These are phyloP conservation scores for Crocallis elinguaria DNA, from an alignment of 2,888 invertebrate species.

Conservation along the genomic window DNA sequence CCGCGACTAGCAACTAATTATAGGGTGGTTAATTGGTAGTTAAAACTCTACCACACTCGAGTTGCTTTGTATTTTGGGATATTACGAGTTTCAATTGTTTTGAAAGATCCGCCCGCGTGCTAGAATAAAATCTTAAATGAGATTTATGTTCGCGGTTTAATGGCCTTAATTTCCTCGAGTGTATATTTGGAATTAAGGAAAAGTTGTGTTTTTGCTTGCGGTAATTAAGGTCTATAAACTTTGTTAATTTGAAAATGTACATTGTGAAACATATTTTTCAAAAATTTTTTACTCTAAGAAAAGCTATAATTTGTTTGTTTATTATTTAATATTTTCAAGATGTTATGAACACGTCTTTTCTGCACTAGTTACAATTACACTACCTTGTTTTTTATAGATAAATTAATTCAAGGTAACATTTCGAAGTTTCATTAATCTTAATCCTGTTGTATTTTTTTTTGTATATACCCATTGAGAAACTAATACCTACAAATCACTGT, in stretches of 20 bases:
- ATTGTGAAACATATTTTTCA: no score
- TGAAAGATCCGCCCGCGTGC: conserved; percentile 44
- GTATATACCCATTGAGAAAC: no score
- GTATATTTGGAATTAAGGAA: conserved; percentile 28
- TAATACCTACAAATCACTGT: no score
- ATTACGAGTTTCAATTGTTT: conserved; percentile 52
- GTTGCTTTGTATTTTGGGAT: conserved; percentile 52
- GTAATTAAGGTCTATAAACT: conserved; percentile 2
- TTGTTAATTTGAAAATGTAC: conserved; percentile 15
- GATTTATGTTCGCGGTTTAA: conserved; percentile 45
- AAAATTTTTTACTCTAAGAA: no score
- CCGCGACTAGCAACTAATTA: conserved; percentile 37
- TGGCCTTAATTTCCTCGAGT: conserved; percentile 36
- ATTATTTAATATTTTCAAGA: no score
- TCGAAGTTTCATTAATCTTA: no score
- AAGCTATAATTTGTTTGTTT: no score
- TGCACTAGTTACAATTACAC: no score
- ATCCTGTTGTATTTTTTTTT: no score
- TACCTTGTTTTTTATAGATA: no score
- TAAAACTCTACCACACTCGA: conserved; percentile 47
- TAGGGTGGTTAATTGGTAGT: conserved; percentile 35
- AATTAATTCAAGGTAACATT: no score
- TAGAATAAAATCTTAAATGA: conserved; percentile 46
- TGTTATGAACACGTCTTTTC: no score
- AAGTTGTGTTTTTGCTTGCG: conserved; percentile 15